Percentiles rank a stretch among this genome's conserved stretches.
Conservation (phyloP, 2,888 invertebrate species). For the Acleris cristana region DNA sequence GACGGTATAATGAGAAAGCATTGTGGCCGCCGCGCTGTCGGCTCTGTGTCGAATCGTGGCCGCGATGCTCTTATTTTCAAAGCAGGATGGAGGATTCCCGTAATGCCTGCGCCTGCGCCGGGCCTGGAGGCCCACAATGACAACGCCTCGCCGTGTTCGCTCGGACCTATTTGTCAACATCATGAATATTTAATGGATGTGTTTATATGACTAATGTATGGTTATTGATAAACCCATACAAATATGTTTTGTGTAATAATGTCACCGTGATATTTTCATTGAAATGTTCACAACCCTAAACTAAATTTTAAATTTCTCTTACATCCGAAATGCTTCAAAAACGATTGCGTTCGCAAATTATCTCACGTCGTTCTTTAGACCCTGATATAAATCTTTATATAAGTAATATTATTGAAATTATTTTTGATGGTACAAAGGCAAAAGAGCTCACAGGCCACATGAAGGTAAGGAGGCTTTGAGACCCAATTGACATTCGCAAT, state of each 20-base stretch:
- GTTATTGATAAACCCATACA: slow-evolving; percentile 1
- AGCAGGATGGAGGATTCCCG: slow-evolving; percentile 54
- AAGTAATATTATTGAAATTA: no score
- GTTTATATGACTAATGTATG: slow-evolving; percentile 31
- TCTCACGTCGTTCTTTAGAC: no score
- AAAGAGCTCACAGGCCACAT: no score
- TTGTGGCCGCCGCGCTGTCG: slow-evolving; percentile 74
- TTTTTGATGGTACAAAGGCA: neutral
- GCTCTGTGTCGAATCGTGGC: slow-evolving; percentile 78
- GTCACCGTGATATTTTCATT: no score
- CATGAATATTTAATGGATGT: slow-evolving; percentile 37
- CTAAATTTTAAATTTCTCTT: no score
- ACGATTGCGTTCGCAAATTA: no score
- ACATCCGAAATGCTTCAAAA: no score
- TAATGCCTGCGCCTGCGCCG: slow-evolving; percentile 36
- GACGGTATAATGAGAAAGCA: slow-evolving; percentile 82
- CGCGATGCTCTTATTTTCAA: slow-evolving; percentile 68
- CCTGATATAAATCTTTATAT: no score
- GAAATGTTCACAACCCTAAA: no score
- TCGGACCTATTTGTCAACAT: slow-evolving; percentile 34
- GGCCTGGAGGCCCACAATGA: slow-evolving; percentile 20
- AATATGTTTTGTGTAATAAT: neutral
- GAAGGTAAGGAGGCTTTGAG: no score
- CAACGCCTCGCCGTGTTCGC: slow-evolving; percentile 24
- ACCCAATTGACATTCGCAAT: no score